Base-by-base conservation (phyloP, 1,140 invertebrate genomes). In the Psilanteris sp. region DNA sequence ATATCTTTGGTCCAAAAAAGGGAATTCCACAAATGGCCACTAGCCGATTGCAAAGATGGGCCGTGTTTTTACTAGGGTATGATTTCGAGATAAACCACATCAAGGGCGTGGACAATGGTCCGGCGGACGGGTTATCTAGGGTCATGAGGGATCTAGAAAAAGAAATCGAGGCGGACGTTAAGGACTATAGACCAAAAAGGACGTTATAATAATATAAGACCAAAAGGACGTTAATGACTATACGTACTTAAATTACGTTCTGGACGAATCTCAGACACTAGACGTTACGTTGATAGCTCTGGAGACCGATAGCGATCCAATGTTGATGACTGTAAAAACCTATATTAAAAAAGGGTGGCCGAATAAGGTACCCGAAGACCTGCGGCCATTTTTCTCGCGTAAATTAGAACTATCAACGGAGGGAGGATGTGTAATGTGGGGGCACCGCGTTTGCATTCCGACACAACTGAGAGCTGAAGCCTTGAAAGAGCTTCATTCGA, bases 401-500 rank as follows among this genome's bases (percentile, higher is more conserved):
- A 24, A 27, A 1, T 15, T 34, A 9, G 54, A 75, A 24, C 18
- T 70, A n/a, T 18, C 31, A 6, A 26, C 18, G 0, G 74, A 67
- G 27, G 11, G 41, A 26, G 57, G 39, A 5, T 66, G 50, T n/a
- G n/a, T n/a, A n/a, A n/a, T n/a, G n/a, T n/a, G n/a, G n/a, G n/a
- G n/a, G n/a, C n/a, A n/a, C n/a, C n/a, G n/a, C n/a, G n/a, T n/a
- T n/a, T 46, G 9, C 3, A 46, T 77, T 39, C 59, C 73, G 0
- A 2, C 31, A 3, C 4, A 26, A 9, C 16, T 77, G 3, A 22
- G 7, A 7, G 7, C 5, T 7, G 31, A 57, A 14, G 29, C 86
- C 8, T 46, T 87, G 37, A 55, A 62, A 11, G 80, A 86, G 36
- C 44, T 90, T 2, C 88, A 90, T 80, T 20, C 57, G 4, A 76